Percentiles rank a stretch among this genome's conserved stretches.
These are phyloP conservation scores for Diabrotica balteata DNA, from an alignment of 2,888 invertebrate genomes.

Conservation along the genomic window DNA sequence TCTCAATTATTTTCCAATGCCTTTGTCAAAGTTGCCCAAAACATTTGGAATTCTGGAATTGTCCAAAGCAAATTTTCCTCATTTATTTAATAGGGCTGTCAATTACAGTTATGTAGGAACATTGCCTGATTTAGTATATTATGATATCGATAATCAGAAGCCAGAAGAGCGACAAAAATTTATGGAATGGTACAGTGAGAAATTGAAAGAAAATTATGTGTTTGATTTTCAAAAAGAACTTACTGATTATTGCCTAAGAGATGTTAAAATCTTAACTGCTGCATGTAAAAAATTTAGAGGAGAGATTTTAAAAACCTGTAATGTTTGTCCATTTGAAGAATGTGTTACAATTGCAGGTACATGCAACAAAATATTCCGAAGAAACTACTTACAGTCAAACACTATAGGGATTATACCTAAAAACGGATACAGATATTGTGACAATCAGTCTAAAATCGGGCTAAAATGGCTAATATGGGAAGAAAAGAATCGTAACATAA, in stretches of 20 bases:
- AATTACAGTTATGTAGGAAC: neutral
- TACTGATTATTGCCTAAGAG: constrained; percentile 38
- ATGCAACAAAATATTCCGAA: constrained; percentile 42
- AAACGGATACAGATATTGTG: constrained; percentile 26
- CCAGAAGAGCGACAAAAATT: neutral
- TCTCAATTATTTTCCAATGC: constrained; percentile 28
- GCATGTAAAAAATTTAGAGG: constrained; percentile 46
- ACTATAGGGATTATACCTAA: constrained; percentile 46
- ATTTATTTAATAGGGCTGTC: constrained; percentile 15
- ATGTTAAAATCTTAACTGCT: constrained; percentile 45
- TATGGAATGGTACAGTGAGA: too few species aligned
- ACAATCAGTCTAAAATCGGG: constrained; percentile 13
- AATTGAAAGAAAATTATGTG: neutral
- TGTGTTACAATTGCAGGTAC: constrained; percentile 44
- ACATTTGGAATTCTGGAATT: constrained; percentile 32
- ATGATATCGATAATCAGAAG: neutral
- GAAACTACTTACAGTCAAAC: constrained; percentile 43
- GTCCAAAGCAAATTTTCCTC: constrained; percentile 42
- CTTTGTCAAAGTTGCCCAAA: constrained; percentile 28
- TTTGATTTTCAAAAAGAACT: constrained; percentile 48
- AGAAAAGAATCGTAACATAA: constrained; percentile 10
- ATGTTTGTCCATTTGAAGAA: constrained; percentile 44
- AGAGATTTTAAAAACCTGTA: constrained; percentile 36
- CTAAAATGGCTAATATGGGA: constrained; percentile 35
- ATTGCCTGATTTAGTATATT: neutral